Evolutionary conservation across 2,113 vertebrate genomes (phyloP), one percentile per base, ranked within the genome.

Genomic region (Nothobranchius kuhntae): DNA sequence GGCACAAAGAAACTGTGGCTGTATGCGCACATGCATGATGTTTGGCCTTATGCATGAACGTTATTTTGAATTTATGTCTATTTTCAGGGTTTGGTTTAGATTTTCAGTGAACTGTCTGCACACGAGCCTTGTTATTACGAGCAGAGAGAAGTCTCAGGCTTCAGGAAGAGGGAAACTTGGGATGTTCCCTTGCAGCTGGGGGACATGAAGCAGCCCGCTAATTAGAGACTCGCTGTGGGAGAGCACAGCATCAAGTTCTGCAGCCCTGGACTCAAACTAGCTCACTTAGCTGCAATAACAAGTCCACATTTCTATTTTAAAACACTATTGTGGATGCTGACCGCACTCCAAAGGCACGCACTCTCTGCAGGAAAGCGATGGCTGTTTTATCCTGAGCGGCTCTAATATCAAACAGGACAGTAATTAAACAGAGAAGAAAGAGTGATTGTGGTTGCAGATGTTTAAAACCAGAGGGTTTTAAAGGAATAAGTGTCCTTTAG

Each of bases 111-210:
- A 91, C 81, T 85, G 71, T 62, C 73, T 79, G 78, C 71, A 61
- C 65, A 75, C 73, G 79, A 74, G 81, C 88, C 87, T 89, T 92
- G 86, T 94, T 85, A 94, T 94, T 94, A 93, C 50, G 48, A 83
- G 68, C 45, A 73, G 71, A 85, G 79, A 88, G 30, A 4, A 30
- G 80, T 83, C 68, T 73, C 55, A 66, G 81, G 51, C 68, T 68
- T 87, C 86, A 80, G 78, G 73, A 89, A 87, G 82, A 75, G 65
- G 78, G 78, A 78, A 71, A 75, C 59, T 76, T 75, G 83, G 82
- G 85, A 85, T 81, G 80, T 69, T 89, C 77, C 78, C 73, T 78
- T 11, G 69, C 80, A 85, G 83, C 75, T 82, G 81, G 48, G 48
- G 48, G 48, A 17, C 71, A 78, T 71, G 71, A 82, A 79, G 85